phyloP scores from a whole-genome alignment of 2,797 vertebrate species.

The Sebastes goodei region DNA sequence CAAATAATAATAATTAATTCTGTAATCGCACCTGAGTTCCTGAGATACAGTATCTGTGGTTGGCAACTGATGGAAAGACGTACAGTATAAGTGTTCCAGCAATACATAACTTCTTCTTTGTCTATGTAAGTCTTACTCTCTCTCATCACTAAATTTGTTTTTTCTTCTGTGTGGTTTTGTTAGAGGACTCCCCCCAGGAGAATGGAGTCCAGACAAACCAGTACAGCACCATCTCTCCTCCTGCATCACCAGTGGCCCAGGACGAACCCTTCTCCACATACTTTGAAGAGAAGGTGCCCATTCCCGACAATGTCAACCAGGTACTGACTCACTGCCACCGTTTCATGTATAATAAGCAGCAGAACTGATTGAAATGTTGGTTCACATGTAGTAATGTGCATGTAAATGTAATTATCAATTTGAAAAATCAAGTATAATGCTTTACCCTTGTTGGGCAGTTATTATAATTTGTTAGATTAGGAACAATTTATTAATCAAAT shows the following conservation, averaged over 20 bases:
- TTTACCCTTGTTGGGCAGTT: not conserved
- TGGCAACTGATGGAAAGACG: not conserved
- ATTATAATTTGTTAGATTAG: not conserved
- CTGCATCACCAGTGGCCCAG: slow-evolving; percentile 49
- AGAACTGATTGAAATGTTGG: not conserved
- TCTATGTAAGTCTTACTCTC: not conserved
- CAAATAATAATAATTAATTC: not conserved
- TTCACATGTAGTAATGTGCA: not conserved
- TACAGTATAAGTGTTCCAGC: not conserved
- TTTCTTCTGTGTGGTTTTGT: slow-evolving; percentile 12
- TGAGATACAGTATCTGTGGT: not conserved
- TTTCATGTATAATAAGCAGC: not conserved
- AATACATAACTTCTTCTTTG: not conserved
- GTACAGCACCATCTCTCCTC: slow-evolving; percentile 77
- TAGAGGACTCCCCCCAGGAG: slow-evolving; percentile 70
- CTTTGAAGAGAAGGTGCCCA: slow-evolving; percentile 89
- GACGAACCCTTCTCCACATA: slow-evolving; percentile 88
- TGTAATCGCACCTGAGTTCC: not conserved
- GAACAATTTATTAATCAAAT: not conserved
- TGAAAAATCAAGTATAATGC: not conserved
- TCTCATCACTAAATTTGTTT: not conserved
- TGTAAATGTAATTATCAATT: not conserved
- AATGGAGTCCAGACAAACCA: slow-evolving; percentile 68
- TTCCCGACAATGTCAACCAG: slow-evolving; percentile 84
- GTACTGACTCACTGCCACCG: slow-evolving; percentile 44